Base-by-base conservation (phyloP, 2,797 vertebrate genomes). In the Petrocephalus sullivani region DNA sequence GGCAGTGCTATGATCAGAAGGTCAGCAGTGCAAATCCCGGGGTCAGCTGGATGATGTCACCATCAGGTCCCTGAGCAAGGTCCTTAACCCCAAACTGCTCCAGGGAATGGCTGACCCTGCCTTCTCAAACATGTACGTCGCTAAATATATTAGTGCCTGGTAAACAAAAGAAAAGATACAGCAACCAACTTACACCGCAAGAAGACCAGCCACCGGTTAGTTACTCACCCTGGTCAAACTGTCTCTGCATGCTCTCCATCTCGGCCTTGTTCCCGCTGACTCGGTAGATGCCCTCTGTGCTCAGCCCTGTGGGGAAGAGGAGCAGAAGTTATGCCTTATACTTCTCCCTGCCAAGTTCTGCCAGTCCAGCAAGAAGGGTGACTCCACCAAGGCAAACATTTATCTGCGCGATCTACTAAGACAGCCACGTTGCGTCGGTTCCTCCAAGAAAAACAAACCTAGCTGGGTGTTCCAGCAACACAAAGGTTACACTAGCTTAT, bases 201-300 rank as follows among this genome's bases (percentile, higher is more conserved):
- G 14, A 54, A 16, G 85, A 86, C 8, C 85, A n/a, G 23, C 33
- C 28, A 16, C 28, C 16, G 53, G 28, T 85, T 57, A 41, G 81
- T 46, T 81, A 90, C 93, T 92, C 89, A 98, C 98, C 98, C 94
- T 98, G 98, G 91, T 99, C 98, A 56, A 98, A 99, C 90, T 98
- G 98, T 12, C 98, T 95, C 92, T 98, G 98, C 92, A 99, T 96
- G 91, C 96, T 96, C 91, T 99, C 98, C 97, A 99, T 99, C 93
- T 99, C 98, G 0, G 97, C 97, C 90, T 99, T 99, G 94, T 99
- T 99, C 2, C 98, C 98, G 2, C 98, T 97, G 86, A 99, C 98
- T 19, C 98, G 96, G 90, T 99, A 99, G 93, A 99, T 98, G 21
- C 98, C 98, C 90, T 99, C 98, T 0, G 97, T 98, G 93, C 93